Base-by-base conservation (phyloP, 2,113 vertebrate species). In the Emydura subglobosa region DNA sequence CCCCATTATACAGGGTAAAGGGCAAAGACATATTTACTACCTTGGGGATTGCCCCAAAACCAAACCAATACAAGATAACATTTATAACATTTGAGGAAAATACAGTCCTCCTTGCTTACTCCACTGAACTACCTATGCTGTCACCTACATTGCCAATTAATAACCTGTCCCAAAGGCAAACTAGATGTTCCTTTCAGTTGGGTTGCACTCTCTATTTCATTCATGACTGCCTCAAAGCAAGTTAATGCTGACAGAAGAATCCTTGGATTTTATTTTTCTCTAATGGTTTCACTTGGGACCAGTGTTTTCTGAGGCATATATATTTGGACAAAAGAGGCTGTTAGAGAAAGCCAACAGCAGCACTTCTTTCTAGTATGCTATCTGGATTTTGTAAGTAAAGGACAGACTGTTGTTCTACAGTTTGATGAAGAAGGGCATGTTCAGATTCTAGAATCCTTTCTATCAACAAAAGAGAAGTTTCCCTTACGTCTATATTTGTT, bases 241-340 rank as follows among this genome's bases (percentile, higher is more conserved):
- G 82, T 1, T 13, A 85, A 93, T 94, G 0, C 5, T 88, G 5
- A 22, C 17, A 88, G 34, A 1, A 68, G 1, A 1, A 0, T 0
- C 39, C 76, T 79, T 25, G 4, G 91, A 49, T 42, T 54, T 2
- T 82, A 44, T 83, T 83, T 78, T 61, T 59, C 87, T 83, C 80
- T 2, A n/a, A 91, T 57, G 27, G 74, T 2, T 85, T 11, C 84
- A 91, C 61, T 79, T 68, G 57, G 53, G 21, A 44, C 76, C 24
- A 13, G 12, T 59, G 6, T n/a, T 89, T 89, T 83, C 54, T 85
- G 82, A 79, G 55, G 19, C 24, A 59, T 59, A 29, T 25, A 29
- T 59, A 29, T 22, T 80, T 50, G 11, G 88, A 81, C 7, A n/a
- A 88, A 94, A 92, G 2, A 86, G 87, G 81, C 89, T 91, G 0